These are phyloP conservation scores for Patagioenas fasciata DNA, from an alignment of 2,113 vertebrate species.

Conservation along the genomic window DNA sequence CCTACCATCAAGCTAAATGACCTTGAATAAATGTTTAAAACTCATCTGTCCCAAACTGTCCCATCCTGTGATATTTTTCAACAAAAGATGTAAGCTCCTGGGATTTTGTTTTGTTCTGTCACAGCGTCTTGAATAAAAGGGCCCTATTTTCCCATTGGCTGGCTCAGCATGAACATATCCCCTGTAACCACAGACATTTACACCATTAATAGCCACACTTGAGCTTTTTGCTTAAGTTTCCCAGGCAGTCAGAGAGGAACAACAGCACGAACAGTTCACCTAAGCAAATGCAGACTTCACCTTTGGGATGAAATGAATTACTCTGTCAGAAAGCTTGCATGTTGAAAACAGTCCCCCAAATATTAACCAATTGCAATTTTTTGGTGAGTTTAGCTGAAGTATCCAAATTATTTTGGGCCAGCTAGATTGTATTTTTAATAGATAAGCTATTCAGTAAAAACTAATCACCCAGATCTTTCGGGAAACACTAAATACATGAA, in stretches of 20 bases:
- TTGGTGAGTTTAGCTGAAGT: background rate
- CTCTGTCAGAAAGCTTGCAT: fast-evolving
- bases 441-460: background rate
- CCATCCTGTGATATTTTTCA: conserved; percentile 11
- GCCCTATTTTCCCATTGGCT: background rate
- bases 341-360: background rate
- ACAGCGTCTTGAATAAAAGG: background rate
- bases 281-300: background rate
- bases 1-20: conserved; percentile 39
- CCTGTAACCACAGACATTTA: background rate
- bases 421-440: background rate
- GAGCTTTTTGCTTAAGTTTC: background rate
- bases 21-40: conserved; percentile 34
- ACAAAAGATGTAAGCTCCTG: background rate
- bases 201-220: background rate
- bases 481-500: background rate
- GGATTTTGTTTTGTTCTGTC: background rate
- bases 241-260: background rate
- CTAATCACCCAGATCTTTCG: background rate
- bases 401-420: background rate
- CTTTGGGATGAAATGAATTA: background rate
- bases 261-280: background rate
- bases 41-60: background rate
- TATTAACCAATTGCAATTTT: background rate
- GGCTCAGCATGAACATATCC: background rate